Evolutionary conservation across 2,888 invertebrate genomes (phyloP).

Genomic region (Eumacrocentrus americanus): DNA sequence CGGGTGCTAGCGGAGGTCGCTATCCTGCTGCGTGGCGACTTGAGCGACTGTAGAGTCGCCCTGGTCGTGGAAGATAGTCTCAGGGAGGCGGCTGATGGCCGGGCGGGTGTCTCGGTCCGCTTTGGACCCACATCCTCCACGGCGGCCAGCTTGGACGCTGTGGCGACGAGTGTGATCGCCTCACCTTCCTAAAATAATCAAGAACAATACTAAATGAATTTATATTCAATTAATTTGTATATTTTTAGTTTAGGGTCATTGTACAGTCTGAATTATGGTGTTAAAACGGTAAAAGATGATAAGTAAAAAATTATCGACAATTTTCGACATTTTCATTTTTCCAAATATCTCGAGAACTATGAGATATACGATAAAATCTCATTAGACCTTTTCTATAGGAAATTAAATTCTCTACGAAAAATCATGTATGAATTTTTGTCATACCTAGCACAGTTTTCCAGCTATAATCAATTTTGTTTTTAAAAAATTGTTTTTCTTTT

Average conservation of each 20-base stretch:
- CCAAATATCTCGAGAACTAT: no score
- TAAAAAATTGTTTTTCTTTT: no score
- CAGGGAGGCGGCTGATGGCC: conserved; percentile 51
- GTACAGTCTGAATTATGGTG: neutral
- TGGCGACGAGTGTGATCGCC: conserved; percentile 61
- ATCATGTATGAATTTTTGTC: no score
- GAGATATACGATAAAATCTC: no score
- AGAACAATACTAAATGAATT: neutral
- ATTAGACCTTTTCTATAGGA: no score
- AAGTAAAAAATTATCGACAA: no score
- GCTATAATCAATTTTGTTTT: no score
- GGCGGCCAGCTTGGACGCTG: conserved; percentile 79
- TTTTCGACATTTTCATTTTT: no score
- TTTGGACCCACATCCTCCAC: conserved; percentile 77
- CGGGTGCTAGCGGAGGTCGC: conserved; percentile 55
- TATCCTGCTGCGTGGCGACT: conserved; percentile 64
- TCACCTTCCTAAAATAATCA: conserved; percentile 54
- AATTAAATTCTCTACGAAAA: no score
- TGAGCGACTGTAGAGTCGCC: conserved; percentile 54
- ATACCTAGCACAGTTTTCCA: no score
- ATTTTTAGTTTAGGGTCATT: neutral
- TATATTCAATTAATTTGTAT: neutral
- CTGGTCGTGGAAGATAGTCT: conserved; percentile 56
- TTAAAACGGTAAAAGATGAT: no score
- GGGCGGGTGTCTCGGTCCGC: conserved; percentile 64